Evolutionary conservation across 2,797 vertebrate species (phyloP).

Genomic region (Hyperoplus lanceolatus): DNA sequence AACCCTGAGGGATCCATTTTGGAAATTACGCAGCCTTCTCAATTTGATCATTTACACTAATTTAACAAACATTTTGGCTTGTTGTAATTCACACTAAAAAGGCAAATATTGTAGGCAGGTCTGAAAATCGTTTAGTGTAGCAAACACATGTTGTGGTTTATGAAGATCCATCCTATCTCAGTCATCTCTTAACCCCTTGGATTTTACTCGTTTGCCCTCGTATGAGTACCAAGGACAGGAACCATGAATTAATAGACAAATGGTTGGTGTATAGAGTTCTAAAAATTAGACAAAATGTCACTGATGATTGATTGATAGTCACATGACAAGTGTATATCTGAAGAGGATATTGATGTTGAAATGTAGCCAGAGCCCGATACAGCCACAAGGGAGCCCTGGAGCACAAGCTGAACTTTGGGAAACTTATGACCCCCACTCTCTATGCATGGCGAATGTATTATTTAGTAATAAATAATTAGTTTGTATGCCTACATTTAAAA

Average conservation of each 20-base stretch:
- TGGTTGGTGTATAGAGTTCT: not conserved
- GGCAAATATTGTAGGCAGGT: not conserved
- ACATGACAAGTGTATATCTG: not conserved
- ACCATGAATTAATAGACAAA: not conserved
- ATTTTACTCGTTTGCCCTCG: not conserved
- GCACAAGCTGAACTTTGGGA: not conserved
- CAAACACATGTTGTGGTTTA: not conserved
- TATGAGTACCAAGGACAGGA: not conserved
- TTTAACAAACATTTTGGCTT: not conserved
- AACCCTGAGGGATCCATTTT: not conserved
- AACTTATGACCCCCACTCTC: not conserved
- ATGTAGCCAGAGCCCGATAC: not conserved
- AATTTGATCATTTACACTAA: not conserved
- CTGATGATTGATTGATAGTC: not conserved
- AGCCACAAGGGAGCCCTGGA: not conserved
- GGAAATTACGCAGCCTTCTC: not conserved
- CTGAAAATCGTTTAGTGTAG: not conserved
- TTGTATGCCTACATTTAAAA: not conserved
- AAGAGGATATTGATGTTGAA: not conserved
- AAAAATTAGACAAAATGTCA: not conserved
- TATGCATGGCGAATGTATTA: not conserved
- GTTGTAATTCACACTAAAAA: not conserved
- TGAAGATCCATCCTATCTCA: not conserved
- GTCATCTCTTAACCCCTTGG: not conserved
- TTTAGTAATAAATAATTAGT: not conserved